phyloP scores from a whole-genome alignment of 2,113 vertebrate species.

The Erythrolamprus reginae region DNA sequence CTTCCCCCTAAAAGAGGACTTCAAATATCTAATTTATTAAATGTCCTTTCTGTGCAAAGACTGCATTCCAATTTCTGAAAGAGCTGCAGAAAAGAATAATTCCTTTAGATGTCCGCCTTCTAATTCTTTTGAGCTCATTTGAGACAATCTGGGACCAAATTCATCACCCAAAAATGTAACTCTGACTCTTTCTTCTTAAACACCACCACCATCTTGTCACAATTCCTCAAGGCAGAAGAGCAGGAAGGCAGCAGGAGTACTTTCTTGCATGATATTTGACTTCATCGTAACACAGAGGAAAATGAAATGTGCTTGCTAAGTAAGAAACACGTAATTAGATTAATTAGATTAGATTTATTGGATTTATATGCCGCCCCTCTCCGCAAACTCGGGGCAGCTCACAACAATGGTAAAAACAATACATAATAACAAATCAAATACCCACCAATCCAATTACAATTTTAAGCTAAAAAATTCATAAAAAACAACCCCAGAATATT shows the following conservation, averaged over 20 bases:
- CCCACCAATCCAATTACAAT: too few species aligned
- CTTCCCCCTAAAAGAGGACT: background rate
- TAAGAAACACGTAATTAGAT: background rate
- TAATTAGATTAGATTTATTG: too few species aligned
- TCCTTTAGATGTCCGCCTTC: background rate
- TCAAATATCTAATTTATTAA: slow-evolving; percentile 14
- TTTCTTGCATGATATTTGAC: background rate
- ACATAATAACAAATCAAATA: too few species aligned
- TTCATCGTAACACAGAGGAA: background rate
- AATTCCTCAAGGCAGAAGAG: background rate
- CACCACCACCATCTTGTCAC: background rate
- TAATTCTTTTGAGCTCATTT: background rate
- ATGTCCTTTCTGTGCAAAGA: background rate
- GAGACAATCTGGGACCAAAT: background rate
- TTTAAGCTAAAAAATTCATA: too few species aligned
- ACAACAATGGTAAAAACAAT: too few species aligned
- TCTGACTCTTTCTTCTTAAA: background rate
- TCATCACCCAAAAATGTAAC: background rate
- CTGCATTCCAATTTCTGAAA: background rate
- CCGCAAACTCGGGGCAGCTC: too few species aligned
- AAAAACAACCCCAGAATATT: too few species aligned
- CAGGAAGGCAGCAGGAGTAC: background rate
- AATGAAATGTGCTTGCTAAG: background rate
- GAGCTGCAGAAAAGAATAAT: background rate
- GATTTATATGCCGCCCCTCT: too few species aligned